Conservation (phyloP, 2,113 vertebrate genomes). For the Climacteris rufus region DNA sequence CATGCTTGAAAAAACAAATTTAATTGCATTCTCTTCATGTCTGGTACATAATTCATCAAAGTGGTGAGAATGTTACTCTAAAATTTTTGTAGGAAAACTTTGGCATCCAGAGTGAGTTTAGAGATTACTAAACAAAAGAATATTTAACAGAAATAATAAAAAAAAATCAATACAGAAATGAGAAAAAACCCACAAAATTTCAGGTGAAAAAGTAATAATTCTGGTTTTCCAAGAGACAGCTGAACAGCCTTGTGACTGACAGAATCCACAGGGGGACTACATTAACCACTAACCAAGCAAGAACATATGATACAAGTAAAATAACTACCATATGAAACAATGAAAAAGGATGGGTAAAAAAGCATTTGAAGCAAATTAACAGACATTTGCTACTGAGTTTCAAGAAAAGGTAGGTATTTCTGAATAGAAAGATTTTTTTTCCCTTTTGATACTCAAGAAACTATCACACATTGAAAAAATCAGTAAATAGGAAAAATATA, state of each 20-base stretch:
- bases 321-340: neutral
- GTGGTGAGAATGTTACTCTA: neutral
- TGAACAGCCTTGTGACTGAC: neutral
- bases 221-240: neutral
- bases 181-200: neutral
- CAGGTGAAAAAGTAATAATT: neutral
- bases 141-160: neutral
- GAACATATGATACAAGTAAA: neutral
- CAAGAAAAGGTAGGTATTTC: neutral
- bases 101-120: neutral
- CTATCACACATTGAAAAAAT: neutral
- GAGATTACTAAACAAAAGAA: neutral
- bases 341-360: neutral
- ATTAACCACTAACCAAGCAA: neutral
- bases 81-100: neutral
- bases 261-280: neutral
- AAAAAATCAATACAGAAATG: neutral
- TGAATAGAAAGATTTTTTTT: neutral
- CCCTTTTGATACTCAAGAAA: neutral
- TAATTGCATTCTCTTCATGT: neutral
- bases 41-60: neutral
- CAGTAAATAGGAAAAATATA: neutral
- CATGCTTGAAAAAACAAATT: neutral
- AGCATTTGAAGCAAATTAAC: neutral
- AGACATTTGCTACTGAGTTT: neutral